phyloP scores from a whole-genome alignment of 2,888 invertebrate species.

The Brachyptera risi region DNA sequence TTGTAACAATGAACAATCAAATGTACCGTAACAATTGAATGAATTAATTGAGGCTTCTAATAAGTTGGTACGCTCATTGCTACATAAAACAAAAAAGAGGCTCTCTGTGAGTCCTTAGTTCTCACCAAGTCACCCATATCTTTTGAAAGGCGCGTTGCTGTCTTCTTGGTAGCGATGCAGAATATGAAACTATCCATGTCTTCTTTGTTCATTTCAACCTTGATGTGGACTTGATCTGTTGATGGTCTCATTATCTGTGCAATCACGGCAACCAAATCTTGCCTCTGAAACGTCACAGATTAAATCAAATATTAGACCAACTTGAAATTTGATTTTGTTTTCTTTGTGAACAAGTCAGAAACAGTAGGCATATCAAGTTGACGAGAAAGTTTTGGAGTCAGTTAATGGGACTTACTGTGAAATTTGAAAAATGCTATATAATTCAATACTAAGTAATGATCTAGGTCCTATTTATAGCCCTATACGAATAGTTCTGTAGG shows the following conservation, averaged over 20 bases:
- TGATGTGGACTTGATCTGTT: slow-evolving; percentile 81
- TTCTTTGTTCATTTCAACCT: slow-evolving; percentile 81
- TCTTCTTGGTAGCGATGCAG: slow-evolving; percentile 85
- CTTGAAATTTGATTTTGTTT: too few relatives aligned
- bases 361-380: too few relatives aligned
- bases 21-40: not conserved
- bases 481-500: too few relatives aligned
- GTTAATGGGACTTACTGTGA: too few relatives aligned
- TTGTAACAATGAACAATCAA: not conserved
- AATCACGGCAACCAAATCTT: slow-evolving; percentile 87
- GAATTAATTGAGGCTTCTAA: not conserved
- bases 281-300: slow-evolving; percentile 64
- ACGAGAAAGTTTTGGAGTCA: too few relatives aligned
- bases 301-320: too few relatives aligned
- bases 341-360: too few relatives aligned
- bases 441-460: too few relatives aligned
- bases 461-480: too few relatives aligned
- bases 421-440: too few relatives aligned
- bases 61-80: not conserved
- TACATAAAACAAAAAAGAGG: too few relatives aligned
- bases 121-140: slow-evolving; percentile 89
- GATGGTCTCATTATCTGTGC: slow-evolving; percentile 79
- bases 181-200: slow-evolving; percentile 94
- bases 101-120: too few relatives aligned
- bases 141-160: slow-evolving; percentile 76